phyloP scores from a whole-genome alignment of 2,113 vertebrate genomes.

The Hippocampus mohnikei region DNA sequence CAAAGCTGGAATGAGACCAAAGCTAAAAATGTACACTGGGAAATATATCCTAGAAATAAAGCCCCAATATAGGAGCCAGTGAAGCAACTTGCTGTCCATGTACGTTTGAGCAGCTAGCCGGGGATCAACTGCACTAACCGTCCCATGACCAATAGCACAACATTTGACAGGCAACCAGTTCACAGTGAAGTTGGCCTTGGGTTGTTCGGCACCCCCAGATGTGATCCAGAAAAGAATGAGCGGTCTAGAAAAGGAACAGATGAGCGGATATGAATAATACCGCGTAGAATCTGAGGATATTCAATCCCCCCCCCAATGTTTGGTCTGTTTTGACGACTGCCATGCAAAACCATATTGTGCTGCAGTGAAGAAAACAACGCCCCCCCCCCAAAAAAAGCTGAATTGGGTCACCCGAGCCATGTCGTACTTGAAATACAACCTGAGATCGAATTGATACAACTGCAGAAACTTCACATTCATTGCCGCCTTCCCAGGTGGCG shows the following conservation, averaged over 20 bases:
- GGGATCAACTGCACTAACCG: background rate
- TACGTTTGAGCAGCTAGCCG: background rate
- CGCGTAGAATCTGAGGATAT: background rate
- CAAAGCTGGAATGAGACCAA: conserved; percentile 52
- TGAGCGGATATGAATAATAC: background rate
- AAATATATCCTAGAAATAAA: conserved; percentile 61
- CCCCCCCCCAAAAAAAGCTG: too few species aligned
- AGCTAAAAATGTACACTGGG: conserved; percentile 64
- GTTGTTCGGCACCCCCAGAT: background rate
- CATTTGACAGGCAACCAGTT: background rate
- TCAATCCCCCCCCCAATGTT: background rate
- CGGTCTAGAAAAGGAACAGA: background rate
- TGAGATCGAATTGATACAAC: background rate
- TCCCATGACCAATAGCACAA: background rate
- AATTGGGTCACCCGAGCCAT: background rate
- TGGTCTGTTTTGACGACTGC: background rate
- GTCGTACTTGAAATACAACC: background rate
- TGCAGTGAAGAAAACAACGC: too few species aligned
- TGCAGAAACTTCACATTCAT: background rate
- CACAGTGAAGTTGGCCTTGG: background rate
- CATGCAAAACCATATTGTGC: background rate
- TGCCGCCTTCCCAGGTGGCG: background rate
- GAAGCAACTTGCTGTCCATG: too few species aligned
- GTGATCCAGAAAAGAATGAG: background rate
- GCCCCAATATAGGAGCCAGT: conserved; percentile 32